A percentile compares a stretch with the other conserved stretches of the same genome.
These are phyloP conservation scores for Conus ventricosus DNA, from an alignment of 1,140 invertebrate genomes.

Conservation along the genomic window DNA sequence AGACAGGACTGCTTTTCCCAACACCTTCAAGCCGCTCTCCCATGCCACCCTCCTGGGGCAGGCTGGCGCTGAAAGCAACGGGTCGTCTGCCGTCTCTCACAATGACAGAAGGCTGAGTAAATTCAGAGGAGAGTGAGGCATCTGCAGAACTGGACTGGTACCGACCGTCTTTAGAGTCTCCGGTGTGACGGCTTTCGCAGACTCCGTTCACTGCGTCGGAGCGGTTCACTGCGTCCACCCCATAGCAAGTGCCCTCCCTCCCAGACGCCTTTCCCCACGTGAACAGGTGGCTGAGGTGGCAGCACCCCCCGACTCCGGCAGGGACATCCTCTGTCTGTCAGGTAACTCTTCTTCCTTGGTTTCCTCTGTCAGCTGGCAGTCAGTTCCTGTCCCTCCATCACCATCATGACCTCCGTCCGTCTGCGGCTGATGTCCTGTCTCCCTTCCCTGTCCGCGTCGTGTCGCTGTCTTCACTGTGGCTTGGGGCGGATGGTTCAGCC, in stretches of 20 bases:
- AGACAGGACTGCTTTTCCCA: neutral
- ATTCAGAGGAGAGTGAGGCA: neutral
- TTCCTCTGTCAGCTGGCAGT: conserved; percentile 14
- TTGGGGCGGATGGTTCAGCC: conserved; percentile 63
- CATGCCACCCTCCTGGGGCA: neutral
- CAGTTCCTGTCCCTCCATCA: neutral
- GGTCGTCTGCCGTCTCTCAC: no score
- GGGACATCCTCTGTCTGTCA: neutral
- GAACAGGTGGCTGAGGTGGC: neutral
- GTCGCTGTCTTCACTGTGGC: neutral
- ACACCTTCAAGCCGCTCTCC: neutral
- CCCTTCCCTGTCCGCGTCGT: neutral
- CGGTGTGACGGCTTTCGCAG: neutral
- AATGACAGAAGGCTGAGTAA: neutral
- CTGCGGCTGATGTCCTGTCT: neutral
- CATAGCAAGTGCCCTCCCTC: neutral
- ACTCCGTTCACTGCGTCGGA: neutral
- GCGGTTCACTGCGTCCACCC: neutral
- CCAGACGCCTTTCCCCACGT: neutral
- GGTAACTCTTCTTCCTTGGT: neutral
- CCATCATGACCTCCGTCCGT: neutral
- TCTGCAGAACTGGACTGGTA: neutral
- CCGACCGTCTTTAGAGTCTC: neutral
- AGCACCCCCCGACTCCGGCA: neutral
- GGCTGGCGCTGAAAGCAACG: neutral